Conservation (phyloP, 2,797 vertebrate genomes). For the Malurus splendens region DNA sequence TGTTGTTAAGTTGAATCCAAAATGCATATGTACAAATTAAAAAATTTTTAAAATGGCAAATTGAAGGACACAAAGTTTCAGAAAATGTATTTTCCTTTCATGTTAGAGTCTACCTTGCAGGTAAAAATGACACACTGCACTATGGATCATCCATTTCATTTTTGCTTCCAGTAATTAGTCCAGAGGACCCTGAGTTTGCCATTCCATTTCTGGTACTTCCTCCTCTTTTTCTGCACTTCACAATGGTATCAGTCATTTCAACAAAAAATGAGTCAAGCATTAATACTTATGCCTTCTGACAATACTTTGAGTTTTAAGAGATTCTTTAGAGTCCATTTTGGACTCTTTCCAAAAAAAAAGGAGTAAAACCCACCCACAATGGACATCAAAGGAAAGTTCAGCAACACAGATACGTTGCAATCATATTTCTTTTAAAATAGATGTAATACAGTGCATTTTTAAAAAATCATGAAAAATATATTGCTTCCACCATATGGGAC, state of each 20-base stretch:
- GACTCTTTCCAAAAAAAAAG: not conserved
- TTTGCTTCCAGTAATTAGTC: not conserved
- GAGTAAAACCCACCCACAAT: not conserved
- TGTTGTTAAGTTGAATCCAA: not conserved
- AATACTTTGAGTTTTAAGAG: not conserved
- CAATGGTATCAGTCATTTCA: not conserved
- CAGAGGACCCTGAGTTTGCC: not conserved
- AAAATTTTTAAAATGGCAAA: not conserved
- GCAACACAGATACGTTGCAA: slow-evolving; percentile 42
- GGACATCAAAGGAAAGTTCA: slow-evolving; percentile 49
- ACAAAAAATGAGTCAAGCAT: not conserved
- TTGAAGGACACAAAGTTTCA: not conserved
- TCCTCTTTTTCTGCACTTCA: not conserved
- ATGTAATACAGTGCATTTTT: slow-evolving; percentile 57
- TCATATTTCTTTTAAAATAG: slow-evolving; percentile 66
- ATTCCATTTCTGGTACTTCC: not conserved
- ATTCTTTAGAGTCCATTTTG: not conserved
- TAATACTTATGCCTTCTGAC: not conserved
- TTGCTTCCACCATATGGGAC: slow-evolving; percentile 81
- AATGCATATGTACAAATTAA: not conserved
- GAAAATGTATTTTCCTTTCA: not conserved
- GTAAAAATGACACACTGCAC: not conserved
- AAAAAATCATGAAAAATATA: slow-evolving; percentile 75
- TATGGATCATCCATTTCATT: not conserved
- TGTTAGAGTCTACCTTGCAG: not conserved